Evolutionary conservation across 2,113 vertebrate genomes (phyloP).

Genomic region (Pachypanchax playfairii): DNA sequence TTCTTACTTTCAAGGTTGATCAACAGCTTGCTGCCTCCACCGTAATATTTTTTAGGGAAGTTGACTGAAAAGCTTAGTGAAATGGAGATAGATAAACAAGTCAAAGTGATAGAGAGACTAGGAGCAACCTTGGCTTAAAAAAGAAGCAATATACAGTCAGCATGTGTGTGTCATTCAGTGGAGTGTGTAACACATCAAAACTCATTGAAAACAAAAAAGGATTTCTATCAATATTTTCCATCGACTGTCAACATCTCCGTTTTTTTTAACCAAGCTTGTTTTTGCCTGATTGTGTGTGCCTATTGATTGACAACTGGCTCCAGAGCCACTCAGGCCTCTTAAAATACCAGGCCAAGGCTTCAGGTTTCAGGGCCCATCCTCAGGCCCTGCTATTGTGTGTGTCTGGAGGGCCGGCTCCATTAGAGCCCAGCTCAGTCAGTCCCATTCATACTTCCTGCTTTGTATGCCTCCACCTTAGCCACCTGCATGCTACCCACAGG

Average conservation of each 20-base stretch:
- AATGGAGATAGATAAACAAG: conserved; percentile 38
- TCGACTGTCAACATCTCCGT: conserved; percentile 58
- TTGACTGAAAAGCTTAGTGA: conserved; percentile 51
- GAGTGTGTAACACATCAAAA: conserved; percentile 40
- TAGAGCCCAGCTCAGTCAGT: conserved; percentile 67
- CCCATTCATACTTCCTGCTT: conserved; percentile 77
- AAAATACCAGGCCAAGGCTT: conserved; percentile 83
- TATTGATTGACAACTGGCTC: conserved; percentile 88
- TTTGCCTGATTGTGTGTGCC: conserved; percentile 76
- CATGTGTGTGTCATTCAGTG: conserved; percentile 24
- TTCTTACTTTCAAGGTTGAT: conserved; percentile 30
- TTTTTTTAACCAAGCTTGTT: conserved; percentile 57
- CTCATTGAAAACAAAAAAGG: conserved; percentile 39
- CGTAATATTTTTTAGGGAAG: conserved; percentile 52
- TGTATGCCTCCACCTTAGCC: conserved; percentile 68
- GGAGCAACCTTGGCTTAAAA: conserved; percentile 38
- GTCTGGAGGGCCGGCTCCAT: conserved; percentile 79
- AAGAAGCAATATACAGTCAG: conserved; percentile 6
- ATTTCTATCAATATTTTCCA: conserved; percentile 75
- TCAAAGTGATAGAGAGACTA: too few relatives aligned
- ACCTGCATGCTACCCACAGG: conserved; percentile 67
- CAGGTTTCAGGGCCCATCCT: conserved; percentile 83
- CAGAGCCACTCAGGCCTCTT: conserved; percentile 86
- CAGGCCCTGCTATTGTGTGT: conserved; percentile 79
- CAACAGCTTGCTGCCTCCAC: conserved; percentile 40